These are phyloP conservation scores for Pararge aegeria DNA, from an alignment of 1,140 invertebrate species.

Conservation along the genomic window DNA sequence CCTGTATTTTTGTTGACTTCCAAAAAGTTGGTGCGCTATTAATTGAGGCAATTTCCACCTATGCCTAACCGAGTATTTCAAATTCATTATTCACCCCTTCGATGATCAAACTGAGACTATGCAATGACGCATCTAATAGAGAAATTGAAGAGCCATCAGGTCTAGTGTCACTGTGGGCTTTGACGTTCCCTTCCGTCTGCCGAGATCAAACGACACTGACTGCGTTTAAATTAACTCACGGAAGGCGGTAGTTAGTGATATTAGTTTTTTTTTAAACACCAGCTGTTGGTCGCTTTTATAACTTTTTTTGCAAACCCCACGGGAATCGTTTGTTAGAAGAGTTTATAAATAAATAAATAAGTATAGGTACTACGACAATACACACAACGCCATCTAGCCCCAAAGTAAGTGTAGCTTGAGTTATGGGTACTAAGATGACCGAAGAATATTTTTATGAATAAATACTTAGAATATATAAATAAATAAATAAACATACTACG, in stretches of 20 bases:
- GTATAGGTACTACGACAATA: too few relatives aligned
- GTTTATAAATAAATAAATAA: too few relatives aligned
- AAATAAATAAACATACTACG: too few relatives aligned
- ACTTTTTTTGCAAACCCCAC: too few relatives aligned
- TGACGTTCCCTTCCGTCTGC: conserved; percentile 10
- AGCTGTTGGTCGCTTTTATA: too few relatives aligned
- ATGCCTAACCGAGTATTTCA: background rate
- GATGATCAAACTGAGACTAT: conserved; percentile 25
- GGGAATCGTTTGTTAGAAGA: too few relatives aligned
- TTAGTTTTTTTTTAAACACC: background rate
- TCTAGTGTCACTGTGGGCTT: conserved; percentile 17
- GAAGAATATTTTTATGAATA: too few relatives aligned
- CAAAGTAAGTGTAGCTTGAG: too few relatives aligned
- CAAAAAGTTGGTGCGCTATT: background rate
- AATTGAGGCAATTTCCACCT: conserved; percentile 7
- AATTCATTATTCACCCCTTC: conserved; percentile 21
- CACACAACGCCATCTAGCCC: too few relatives aligned
- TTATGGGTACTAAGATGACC: too few relatives aligned
- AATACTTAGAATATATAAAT: too few relatives aligned
- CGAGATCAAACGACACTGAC: conserved; percentile 4
- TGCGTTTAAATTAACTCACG: background rate
- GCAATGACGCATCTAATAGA: conserved; percentile 23
- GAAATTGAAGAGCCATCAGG: conserved; percentile 14
- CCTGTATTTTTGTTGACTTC: too few relatives aligned
- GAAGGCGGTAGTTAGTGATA: background rate